A percentile compares a stretch with the other conserved stretches of the same genome.
phyloP scores from a whole-genome alignment of 2,113 vertebrate species.

The Cyprinodon brontotheroides region DNA sequence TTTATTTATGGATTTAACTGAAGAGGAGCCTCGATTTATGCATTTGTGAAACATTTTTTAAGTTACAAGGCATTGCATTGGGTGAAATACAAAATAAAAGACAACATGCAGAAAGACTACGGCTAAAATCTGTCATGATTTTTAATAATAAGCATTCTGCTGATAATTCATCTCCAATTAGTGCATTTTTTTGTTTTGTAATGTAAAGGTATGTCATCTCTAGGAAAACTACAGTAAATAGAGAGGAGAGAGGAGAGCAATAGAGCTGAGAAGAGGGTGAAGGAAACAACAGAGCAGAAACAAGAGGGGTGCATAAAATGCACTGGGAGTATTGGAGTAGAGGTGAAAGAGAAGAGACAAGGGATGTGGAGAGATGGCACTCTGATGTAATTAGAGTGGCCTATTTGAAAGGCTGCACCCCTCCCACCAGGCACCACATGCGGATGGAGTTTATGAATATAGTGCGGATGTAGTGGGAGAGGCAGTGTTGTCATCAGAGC shows the following conservation, averaged over 20 bases:
- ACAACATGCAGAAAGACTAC: background rate
- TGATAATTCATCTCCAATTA: slow-evolving; percentile 29
- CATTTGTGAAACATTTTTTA: too few species aligned
- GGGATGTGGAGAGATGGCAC: slow-evolving; percentile 53
- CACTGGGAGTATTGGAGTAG: slow-evolving; percentile 16
- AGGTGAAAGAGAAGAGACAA: slow-evolving; percentile 13
- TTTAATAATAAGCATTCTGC: slow-evolving; percentile 21
- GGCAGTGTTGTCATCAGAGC: slow-evolving; percentile 27
- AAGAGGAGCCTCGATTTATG: too few species aligned
- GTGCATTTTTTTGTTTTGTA: slow-evolving; percentile 39
- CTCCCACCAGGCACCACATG: slow-evolving; percentile 26
- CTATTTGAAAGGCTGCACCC: slow-evolving; percentile 58
- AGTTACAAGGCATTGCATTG: background rate
- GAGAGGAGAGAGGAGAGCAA: slow-evolving; percentile 8
- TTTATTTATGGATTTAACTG: too few species aligned
- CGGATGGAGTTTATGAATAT: slow-evolving; percentile 49
- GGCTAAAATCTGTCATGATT: background rate
- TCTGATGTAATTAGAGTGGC: slow-evolving; percentile 67
- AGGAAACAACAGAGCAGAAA: slow-evolving; percentile 17
- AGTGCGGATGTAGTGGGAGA: slow-evolving; percentile 24
- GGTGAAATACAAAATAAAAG: background rate
- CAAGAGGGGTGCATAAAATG: slow-evolving; percentile 25
- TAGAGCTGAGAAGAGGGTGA: slow-evolving; percentile 7
- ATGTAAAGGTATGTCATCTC: slow-evolving; percentile 28
- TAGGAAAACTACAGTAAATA: slow-evolving; percentile 23